phyloP scores from a whole-genome alignment of 2,888 invertebrate species.

The Andricus curvator region DNA sequence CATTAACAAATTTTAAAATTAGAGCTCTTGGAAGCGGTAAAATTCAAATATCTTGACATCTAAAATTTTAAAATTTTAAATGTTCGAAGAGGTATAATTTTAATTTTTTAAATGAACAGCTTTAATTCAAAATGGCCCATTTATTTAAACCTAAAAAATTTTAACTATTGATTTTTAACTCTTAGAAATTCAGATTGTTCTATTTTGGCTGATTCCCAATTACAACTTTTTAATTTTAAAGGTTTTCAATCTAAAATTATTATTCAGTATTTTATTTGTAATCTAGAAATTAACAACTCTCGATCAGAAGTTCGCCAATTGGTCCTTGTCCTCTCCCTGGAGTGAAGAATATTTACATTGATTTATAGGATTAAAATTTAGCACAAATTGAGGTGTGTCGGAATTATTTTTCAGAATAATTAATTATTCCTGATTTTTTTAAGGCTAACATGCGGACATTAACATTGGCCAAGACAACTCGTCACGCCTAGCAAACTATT shows the following conservation, averaged over 20 bases:
- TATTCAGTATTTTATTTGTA: neutral
- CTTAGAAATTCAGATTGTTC: neutral
- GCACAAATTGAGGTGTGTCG: no score
- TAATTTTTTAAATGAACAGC: neutral
- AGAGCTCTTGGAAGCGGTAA: no score
- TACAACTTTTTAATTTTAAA: neutral
- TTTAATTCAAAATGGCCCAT: no score
- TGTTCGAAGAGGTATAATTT: neutral
- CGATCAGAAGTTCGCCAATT: no score
- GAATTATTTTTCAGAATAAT: neutral
- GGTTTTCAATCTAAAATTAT: neutral
- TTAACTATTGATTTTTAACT: neutral
- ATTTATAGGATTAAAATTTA: no score
- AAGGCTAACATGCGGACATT: constrained; percentile 34
- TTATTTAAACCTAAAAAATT: no score
- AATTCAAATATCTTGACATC: no score
- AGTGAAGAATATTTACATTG: no score
- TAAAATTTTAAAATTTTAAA: neutral
- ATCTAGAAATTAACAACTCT: no score
- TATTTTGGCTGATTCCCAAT: neutral
- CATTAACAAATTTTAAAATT: no score
- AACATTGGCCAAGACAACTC: constrained; percentile 49
- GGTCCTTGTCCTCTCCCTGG: no score
- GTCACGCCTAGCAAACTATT: constrained; percentile 27
- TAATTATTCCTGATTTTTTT: constrained; percentile 2